Conservation (phyloP, 2,113 vertebrate species). For the Alectura lathami region DNA sequence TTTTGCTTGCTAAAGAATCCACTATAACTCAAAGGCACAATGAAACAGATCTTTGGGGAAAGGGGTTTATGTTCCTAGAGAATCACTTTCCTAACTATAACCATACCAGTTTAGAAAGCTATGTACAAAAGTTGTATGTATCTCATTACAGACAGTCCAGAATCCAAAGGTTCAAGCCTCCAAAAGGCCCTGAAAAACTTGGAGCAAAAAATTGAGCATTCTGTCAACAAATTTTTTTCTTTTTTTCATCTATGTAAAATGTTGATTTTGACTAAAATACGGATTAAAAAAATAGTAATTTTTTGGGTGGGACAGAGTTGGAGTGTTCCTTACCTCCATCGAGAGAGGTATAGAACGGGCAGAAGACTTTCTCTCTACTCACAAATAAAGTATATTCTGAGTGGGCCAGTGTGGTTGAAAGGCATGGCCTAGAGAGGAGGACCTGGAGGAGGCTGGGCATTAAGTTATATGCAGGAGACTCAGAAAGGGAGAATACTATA, state of each 20-base stretch:
- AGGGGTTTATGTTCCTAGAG: neutral
- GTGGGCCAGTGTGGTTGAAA: neutral
- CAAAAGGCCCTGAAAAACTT: neutral
- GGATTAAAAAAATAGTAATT: neutral
- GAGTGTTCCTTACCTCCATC: neutral
- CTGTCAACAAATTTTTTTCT: neutral
- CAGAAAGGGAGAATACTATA: neutral
- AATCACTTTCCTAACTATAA: constrained; percentile 3
- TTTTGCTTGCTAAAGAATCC: constrained; percentile 27
- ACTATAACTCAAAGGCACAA: neutral
- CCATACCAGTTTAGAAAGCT: neutral
- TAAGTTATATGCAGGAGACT: neutral
- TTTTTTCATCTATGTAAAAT: neutral
- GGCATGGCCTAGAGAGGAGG: neutral
- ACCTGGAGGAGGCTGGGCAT: neutral
- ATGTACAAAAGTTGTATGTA: neutral
- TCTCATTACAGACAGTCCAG: neutral
- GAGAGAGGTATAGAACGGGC: neutral
- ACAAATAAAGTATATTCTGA: neutral
- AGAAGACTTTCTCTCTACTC: neutral
- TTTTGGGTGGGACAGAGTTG: neutral
- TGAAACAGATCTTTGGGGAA: constrained; percentile 10
- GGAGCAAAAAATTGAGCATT: neutral
- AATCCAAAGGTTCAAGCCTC: neutral
- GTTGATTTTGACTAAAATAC: neutral